Percentiles rank a stretch among this genome's conserved stretches.
Conservation (phyloP, 2,888 invertebrate species). For the Meghimatium bilineatum region DNA sequence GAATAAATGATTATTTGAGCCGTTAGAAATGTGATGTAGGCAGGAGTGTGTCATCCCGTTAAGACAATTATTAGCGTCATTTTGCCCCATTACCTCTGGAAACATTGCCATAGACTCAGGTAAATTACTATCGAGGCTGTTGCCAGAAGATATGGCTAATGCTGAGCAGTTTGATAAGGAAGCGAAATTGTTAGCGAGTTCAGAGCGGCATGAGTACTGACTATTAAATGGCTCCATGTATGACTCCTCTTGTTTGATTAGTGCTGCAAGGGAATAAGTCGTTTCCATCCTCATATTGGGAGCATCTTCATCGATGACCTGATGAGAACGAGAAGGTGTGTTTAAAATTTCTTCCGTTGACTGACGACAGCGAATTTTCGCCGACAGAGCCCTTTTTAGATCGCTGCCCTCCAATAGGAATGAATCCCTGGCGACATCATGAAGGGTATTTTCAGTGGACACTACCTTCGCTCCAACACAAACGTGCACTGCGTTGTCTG, state of each 20-base stretch:
- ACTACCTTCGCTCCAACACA: not conserved
- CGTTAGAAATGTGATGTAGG: slow-evolving; percentile 11
- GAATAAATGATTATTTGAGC: not conserved
- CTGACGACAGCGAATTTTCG: slow-evolving; percentile 41
- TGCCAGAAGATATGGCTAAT: slow-evolving; percentile 25
- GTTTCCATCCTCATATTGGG: not conserved
- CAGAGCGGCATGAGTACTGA: slow-evolving; percentile 37
- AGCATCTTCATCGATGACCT: slow-evolving; percentile 29
- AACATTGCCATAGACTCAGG: slow-evolving; percentile 34
- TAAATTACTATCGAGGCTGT: not conserved
- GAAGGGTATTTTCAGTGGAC: not conserved
- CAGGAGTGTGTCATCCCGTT: not conserved
- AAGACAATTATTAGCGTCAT: slow-evolving; percentile 1
- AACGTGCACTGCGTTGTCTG: not conserved
- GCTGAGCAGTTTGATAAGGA: slow-evolving; percentile 30
- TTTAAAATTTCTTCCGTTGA: slow-evolving; percentile 23
- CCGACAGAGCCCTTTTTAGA: slow-evolving; percentile 40
- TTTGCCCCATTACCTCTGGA: slow-evolving; percentile 13
- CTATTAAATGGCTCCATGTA: slow-evolving; percentile 54
- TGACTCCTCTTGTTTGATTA: slow-evolving; percentile 54
- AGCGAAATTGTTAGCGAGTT: slow-evolving; percentile 1
- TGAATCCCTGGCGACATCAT: not conserved
- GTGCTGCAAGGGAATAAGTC: slow-evolving; percentile 20
- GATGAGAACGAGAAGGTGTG: slow-evolving; percentile 28
- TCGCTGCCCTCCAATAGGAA: slow-evolving; percentile 18